Evolutionary conservation across 2,888 invertebrate genomes (phyloP).

Genomic region (Drosophila suboccidentalis): DNA sequence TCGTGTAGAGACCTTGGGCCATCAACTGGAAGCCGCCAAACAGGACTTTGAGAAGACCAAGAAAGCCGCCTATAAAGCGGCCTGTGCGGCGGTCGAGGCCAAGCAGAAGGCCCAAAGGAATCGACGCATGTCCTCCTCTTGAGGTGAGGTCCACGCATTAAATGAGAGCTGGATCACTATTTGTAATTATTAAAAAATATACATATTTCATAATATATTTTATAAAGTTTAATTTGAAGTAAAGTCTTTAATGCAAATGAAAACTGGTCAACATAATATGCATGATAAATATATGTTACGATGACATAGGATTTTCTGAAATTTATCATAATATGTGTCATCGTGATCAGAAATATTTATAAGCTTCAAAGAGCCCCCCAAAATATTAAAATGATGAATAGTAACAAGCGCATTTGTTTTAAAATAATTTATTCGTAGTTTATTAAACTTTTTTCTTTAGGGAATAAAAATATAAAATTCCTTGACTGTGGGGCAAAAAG

Average conservation of each 20-base stretch:
- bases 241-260: not conserved
- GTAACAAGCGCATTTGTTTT: conserved; percentile 23
- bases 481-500: conserved; percentile 75
- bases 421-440: conserved; percentile 76
- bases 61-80: conserved; percentile 89
- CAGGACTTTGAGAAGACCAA: conserved; percentile 89
- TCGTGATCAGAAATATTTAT: too few relatives aligned
- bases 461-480: conserved; percentile 84
- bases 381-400: not conserved
- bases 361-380: too few relatives aligned
- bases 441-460: conserved; percentile 83
- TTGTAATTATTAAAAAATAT: not conserved
- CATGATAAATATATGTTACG: too few relatives aligned
- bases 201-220: not conserved
- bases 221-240: not conserved
- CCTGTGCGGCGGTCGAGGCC: conserved; percentile 89
- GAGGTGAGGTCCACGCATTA: not conserved
- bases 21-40: conserved; percentile 88
- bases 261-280: too few relatives aligned
- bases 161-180: not conserved
- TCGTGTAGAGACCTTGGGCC: conserved; percentile 88
- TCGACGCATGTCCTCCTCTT: conserved; percentile 27
- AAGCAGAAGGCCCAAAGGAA: conserved; percentile 86
- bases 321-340: too few relatives aligned
- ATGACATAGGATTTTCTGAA: too few relatives aligned